These are phyloP conservation scores for Ardeotis arabs DNA, from an alignment of 2,113 vertebrate species.

Conservation along the genomic window DNA sequence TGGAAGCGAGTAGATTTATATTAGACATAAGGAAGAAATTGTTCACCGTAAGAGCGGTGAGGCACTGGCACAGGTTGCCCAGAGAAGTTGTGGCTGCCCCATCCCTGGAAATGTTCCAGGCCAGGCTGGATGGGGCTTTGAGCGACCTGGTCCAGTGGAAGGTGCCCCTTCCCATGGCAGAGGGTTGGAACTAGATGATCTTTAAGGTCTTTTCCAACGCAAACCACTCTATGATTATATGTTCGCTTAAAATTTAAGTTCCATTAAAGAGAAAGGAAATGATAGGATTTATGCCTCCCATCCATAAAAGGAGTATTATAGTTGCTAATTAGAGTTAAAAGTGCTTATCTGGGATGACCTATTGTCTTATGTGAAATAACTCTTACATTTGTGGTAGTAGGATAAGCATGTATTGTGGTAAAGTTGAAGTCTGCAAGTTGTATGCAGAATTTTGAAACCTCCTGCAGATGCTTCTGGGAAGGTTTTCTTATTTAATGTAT, in stretches of 20 bases:
- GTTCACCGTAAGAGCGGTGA: too few species aligned
- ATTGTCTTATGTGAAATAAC: neutral
- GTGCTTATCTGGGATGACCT: neutral
- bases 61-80: too few species aligned
- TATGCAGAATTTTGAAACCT: neutral
- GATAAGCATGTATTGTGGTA: neutral
- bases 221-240: too few species aligned
- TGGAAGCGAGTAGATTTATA: too few species aligned
- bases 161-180: too few species aligned
- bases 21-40: too few species aligned
- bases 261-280: neutral
- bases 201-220: too few species aligned
- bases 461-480: neutral
- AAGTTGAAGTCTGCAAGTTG: neutral
- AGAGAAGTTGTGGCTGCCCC: too few species aligned
- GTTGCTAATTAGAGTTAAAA: neutral
- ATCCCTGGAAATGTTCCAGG: too few species aligned
- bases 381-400: neutral
- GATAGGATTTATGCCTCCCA: neutral
- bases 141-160: too few species aligned
- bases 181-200: too few species aligned
- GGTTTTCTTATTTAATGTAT: neutral
- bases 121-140: too few species aligned
- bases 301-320: neutral
- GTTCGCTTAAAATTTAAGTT: neutral